Evolutionary conservation across 2,113 vertebrate species (phyloP).

Genomic region (Pogona vitticeps): DNA sequence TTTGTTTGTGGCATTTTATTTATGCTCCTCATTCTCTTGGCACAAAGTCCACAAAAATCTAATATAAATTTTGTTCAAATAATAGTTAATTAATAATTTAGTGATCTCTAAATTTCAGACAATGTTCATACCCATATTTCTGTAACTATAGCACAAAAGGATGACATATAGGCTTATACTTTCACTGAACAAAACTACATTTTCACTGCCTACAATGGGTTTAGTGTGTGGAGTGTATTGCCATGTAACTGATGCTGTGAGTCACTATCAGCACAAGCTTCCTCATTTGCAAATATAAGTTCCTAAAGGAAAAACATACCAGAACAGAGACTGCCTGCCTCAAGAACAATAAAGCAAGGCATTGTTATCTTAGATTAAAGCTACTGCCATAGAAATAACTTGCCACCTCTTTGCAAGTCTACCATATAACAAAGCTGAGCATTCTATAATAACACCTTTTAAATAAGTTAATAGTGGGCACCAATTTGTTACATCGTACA

Average conservation of each 20-base stretch:
- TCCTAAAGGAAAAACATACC: constrained; percentile 7
- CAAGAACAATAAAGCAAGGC: neutral
- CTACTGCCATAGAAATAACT: neutral
- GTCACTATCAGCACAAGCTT: constrained; percentile 16
- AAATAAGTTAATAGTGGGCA: neutral
- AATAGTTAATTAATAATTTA: neutral
- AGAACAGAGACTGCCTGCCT: constrained; percentile 2
- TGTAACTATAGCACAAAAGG: too few relatives aligned
- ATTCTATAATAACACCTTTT: neutral
- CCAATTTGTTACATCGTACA: neutral
- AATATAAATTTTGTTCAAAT: neutral
- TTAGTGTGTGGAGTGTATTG: constrained; percentile 42
- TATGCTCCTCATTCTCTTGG: neutral
- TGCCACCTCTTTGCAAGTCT: neutral
- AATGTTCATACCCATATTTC: too few relatives aligned
- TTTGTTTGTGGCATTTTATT: neutral
- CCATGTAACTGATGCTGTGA: constrained; percentile 43
- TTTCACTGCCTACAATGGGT: constrained; percentile 44
- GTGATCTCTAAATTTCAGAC: too few relatives aligned
- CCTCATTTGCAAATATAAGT: constrained; percentile 28
- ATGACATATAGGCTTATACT: constrained; percentile 18
- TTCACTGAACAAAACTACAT: neutral
- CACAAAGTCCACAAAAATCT: neutral
- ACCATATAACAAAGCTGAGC: neutral
- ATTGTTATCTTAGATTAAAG: neutral